These are phyloP conservation scores for Leptinotarsa texana DNA, from an alignment of 1,140 invertebrate species.

Conservation along the genomic window DNA sequence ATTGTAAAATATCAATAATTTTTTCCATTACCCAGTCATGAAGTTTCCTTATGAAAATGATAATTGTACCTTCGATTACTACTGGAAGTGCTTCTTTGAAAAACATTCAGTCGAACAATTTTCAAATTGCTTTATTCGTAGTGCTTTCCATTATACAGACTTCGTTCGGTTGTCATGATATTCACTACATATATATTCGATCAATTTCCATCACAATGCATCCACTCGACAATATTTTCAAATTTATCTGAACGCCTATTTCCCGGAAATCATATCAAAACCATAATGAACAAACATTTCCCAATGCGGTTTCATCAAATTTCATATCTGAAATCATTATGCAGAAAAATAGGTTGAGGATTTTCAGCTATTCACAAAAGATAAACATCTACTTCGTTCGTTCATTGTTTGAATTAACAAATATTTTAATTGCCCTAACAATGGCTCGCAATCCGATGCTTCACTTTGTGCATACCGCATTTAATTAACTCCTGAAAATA, in stretches of 20 bases:
- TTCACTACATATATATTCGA: too few species aligned
- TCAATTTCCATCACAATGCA: too few species aligned
- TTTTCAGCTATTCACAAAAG: not conserved
- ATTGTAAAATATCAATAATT: too few species aligned
- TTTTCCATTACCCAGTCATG: too few species aligned
- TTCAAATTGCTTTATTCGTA: too few species aligned
- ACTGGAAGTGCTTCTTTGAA: too few species aligned
- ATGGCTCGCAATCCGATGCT: not conserved
- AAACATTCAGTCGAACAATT: too few species aligned
- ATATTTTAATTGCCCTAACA: not conserved
- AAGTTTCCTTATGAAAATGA: too few species aligned
- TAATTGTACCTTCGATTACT: too few species aligned
- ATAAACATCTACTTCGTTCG: not conserved
- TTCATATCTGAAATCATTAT: not conserved
- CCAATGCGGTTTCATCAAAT: slow-evolving; percentile 1
- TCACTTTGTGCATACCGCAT: not conserved
- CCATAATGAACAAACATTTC: slow-evolving; percentile 1
- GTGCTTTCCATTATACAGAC: too few species aligned
- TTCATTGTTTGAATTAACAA: slow-evolving; percentile 4
- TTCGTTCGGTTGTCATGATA: too few species aligned
- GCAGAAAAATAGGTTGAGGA: slow-evolving; percentile 4
- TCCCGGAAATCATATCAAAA: not conserved
- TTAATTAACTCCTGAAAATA: not conserved
- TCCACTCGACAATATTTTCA: too few species aligned
- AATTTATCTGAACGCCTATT: not conserved